Conservation (phyloP, 1,140 invertebrate genomes). For the Drosophila ironensis region DNA sequence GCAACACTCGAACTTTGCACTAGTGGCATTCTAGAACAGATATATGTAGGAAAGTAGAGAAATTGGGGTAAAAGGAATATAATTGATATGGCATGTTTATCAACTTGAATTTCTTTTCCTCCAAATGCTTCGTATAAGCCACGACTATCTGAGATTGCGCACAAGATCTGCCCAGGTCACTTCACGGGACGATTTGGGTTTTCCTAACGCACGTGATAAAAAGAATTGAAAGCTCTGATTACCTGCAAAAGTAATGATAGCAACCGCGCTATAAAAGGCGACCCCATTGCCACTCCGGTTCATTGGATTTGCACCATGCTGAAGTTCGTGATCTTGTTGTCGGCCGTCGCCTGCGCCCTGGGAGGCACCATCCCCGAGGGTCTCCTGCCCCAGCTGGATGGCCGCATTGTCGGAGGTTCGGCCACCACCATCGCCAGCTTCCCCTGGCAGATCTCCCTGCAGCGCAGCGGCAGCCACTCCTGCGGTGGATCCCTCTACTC, state of each 20-base stretch:
- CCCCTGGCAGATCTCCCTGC: conserved; percentile 84
- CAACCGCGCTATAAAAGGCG: conserved; percentile 26
- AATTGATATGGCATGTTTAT: too few species aligned
- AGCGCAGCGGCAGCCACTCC: conserved; percentile 82
- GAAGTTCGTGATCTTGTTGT: conserved; percentile 76
- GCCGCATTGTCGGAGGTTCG: conserved; percentile 83
- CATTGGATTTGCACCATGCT: conserved; percentile 61
- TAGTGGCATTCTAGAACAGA: too few species aligned
- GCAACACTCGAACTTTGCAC: too few species aligned
- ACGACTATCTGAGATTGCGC: background rate
- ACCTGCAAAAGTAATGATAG: background rate
- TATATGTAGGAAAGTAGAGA: too few species aligned
- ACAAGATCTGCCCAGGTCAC: background rate
- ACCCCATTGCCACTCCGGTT: background rate
- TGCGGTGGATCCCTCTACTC: conserved; percentile 84
- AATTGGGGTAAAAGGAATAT: too few species aligned
- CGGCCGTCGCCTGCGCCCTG: conserved; percentile 61
- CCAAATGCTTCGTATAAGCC: too few species aligned
- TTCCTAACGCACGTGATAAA: background rate
- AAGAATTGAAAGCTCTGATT: conserved; percentile 14
- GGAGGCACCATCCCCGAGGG: conserved; percentile 64
- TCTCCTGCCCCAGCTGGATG: conserved; percentile 70
- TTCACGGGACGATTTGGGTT: background rate
- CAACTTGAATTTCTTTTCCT: too few species aligned
- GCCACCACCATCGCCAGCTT: conserved; percentile 83